phyloP scores from a whole-genome alignment of 64 coral and sea anemone species.

The Pocillopora damicornis region DNA sequence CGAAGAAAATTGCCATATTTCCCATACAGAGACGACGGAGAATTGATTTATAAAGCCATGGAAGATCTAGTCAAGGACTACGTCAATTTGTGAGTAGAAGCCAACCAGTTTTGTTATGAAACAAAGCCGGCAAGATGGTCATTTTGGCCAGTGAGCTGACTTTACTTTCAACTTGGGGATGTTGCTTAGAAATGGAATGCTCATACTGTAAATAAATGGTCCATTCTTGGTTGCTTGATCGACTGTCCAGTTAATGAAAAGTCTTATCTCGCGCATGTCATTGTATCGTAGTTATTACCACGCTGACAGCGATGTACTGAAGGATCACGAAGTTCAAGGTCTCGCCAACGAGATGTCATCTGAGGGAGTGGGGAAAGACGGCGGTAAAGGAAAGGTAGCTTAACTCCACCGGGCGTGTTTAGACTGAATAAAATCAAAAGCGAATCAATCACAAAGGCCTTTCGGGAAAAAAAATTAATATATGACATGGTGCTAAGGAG shows the following conservation, averaged over 20 bases:
- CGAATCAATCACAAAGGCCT: too few species aligned
- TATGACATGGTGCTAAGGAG: too few species aligned
- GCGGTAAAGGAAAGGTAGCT: slow-evolving; percentile 53
- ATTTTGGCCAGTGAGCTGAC: too few species aligned
- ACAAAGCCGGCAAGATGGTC: too few species aligned
- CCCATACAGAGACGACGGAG: slow-evolving; percentile 86
- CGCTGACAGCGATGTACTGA: slow-evolving; percentile 41
- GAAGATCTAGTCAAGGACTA: slow-evolving; percentile 57
- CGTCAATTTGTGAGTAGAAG: slow-evolving; percentile 57
- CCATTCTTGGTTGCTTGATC: background rate
- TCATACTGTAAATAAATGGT: too few species aligned
- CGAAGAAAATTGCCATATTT: slow-evolving; percentile 71
- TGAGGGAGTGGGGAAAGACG: slow-evolving; percentile 39
- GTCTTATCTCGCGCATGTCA: background rate
- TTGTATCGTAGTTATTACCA: slow-evolving; percentile 46
- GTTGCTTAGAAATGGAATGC: too few species aligned
- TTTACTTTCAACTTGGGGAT: too few species aligned
- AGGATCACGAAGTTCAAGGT: slow-evolving; percentile 61
- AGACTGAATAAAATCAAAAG: too few species aligned
- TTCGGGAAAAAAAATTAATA: too few species aligned
- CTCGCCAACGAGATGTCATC: slow-evolving; percentile 71
- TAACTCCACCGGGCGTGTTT: too few species aligned
- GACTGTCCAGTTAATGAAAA: background rate
- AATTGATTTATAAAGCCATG: slow-evolving; percentile 62
- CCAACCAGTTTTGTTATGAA: background rate